phyloP scores from a whole-genome alignment of 2,113 vertebrate genomes.

The Periophthalmus modestus region DNA sequence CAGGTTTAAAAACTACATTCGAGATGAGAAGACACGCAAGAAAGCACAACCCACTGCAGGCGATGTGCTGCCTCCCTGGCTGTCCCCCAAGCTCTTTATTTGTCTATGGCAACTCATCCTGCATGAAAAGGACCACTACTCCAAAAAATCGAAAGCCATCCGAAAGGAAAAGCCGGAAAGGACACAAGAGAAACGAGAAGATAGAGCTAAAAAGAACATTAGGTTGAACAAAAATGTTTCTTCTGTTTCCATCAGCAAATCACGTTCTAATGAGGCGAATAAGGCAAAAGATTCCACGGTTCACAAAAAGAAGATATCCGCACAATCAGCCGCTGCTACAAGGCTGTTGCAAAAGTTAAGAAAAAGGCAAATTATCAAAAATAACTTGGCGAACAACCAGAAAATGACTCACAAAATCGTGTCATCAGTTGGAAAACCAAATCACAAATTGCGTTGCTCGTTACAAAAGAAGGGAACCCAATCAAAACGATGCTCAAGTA shows the following conservation, averaged over 20 bases:
- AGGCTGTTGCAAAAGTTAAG: constrained; percentile 38
- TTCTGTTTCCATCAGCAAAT: constrained; percentile 49
- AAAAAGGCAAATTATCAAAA: constrained; percentile 18
- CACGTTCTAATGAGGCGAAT: constrained; percentile 57
- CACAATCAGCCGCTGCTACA: neutral
- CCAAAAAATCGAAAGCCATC: constrained; percentile 28
- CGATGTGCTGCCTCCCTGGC: constrained; percentile 86
- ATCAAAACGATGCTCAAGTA: neutral
- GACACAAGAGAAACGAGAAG: neutral
- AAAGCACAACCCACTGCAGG: constrained; percentile 86
- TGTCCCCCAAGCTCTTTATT: constrained; percentile 85
- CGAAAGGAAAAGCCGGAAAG: constrained; percentile 4
- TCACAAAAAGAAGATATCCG: constrained; percentile 38
- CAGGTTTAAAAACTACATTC: constrained; percentile 85
- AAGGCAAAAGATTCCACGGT: constrained; percentile 27
- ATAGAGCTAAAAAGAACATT: neutral
- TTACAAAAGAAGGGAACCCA: constrained; percentile 24
- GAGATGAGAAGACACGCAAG: constrained; percentile 88
- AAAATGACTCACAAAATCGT: constrained; percentile 17
- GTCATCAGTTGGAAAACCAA: constrained; percentile 30
- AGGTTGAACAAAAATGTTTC: neutral
- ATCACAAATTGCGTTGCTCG: constrained; percentile 14
- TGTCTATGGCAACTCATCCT: constrained; percentile 87
- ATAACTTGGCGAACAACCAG: neutral
- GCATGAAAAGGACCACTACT: constrained; percentile 90